A percentile compares a stretch with the other conserved stretches of the same genome.
phyloP scores from a whole-genome alignment of 2,113 vertebrate genomes.

The Trogon surrucura region DNA sequence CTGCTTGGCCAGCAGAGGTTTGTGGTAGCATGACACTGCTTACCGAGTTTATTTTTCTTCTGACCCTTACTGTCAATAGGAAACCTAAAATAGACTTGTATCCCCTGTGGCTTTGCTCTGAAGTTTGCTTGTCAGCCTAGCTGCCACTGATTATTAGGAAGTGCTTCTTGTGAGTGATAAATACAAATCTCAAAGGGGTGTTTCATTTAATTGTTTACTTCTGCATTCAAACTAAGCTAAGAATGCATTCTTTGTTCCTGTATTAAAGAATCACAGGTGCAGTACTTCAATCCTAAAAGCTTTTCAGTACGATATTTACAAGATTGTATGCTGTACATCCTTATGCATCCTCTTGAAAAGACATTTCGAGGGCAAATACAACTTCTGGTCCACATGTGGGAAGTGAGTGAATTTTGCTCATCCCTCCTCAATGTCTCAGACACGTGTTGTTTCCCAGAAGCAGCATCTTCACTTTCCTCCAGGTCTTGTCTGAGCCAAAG shows the following conservation, averaged over 20 bases:
- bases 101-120: conserved; percentile 24
- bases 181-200: conserved; percentile 45
- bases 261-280: neutral
- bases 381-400: neutral
- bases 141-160: conserved; percentile 52
- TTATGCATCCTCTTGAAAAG: neutral
- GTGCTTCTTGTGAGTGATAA: conserved; percentile 38
- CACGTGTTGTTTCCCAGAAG: neutral
- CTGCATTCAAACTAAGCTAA: neutral
- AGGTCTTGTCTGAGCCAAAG: neutral
- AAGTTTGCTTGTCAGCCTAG: conserved; percentile 55
- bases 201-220: conserved; percentile 40
- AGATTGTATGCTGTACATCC: neutral
- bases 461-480: neutral
- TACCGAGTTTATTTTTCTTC: conserved; percentile 55
- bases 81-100: conserved; percentile 52
- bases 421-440: neutral
- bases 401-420: neutral
- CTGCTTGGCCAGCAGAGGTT: conserved; percentile 54
- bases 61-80: conserved; percentile 59
- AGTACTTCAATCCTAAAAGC: neutral
- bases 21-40: conserved; percentile 50
- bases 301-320: neutral
- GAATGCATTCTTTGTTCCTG: neutral
- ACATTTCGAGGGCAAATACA: neutral